Evolutionary conservation across 2,113 vertebrate species (phyloP), one percentile per base, ranked within the genome.

Genomic region (Hiodon tergisus): DNA sequence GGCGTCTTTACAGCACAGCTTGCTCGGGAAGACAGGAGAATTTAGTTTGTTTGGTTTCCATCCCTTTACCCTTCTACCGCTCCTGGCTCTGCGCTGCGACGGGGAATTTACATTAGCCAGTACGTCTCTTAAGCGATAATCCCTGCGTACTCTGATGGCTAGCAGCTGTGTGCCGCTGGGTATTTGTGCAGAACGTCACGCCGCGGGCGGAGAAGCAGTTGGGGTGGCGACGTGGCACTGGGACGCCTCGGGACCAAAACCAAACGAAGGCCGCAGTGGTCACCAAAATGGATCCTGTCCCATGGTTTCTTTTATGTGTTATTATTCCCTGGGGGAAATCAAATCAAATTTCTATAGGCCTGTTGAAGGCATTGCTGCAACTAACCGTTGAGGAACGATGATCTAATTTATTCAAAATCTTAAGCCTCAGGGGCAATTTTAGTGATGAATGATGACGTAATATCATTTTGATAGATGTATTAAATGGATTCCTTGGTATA

Each of bases 201-300:
- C 88, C 84, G 78, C 82, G 89, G 89, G 89, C 86, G 86, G 88
- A 81, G 81, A 87, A 84, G 85, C 86, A 83, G 77, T 81, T 80
- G 81, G 82, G 81, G 88, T 16, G 62, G 76, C 81, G 88, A 86
- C 85, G 86, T 82, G 75, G 78, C 74, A 81, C 84, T 89, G 14
- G 7, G 3, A 11, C 14, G 58, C 3, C 58, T 59, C 58, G 7
- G 58, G 9, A 5, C 13, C 3, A 31, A 31, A 31, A 31, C 31
- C 31, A 31, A 31, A 31, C 31, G 31, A 31, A 31, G 31, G 31
- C 31, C 31, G 31, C 31, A 31, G 31, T 31, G 31, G 31, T 31
- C 31, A 31, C 31, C 31, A 31, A 31, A 31, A 31, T 31, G 31
- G 0, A 31, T 31, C 31, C 0, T 31, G 31, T 31, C 31, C 31